Base-by-base conservation (phyloP, 2,888 invertebrate species). In the Orchesellides sinensis region DNA sequence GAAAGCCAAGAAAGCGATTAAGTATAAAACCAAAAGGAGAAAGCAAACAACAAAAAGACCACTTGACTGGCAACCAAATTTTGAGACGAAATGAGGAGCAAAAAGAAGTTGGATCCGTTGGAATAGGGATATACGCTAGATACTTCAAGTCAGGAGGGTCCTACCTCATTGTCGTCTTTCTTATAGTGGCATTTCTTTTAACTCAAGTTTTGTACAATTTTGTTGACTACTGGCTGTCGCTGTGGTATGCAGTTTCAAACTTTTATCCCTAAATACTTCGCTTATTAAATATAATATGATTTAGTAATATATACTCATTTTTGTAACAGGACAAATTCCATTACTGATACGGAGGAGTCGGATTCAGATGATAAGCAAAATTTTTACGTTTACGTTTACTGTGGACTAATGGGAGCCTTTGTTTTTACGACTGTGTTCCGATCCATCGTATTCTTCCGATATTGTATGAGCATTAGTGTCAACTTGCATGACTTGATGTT, bases 401-500 rank as follows among this genome's bases (percentile, higher is more conserved):
- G 59, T 54, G 82, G 69, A 27, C 25, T 84, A 0, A 69, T 83
- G 17, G 73, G 14, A 8, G 69, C 25, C 0, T 73, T 83, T 49
- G 35, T 83, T 2, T 0, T 68, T 1, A n/a, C 56, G 5, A 19
- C 35, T 14, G 17, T 79, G 12, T 56, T 79, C 19, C 52, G 77
- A 0, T 70, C 84, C 8, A 56, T 84, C 0, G 19, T 66, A 0
- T 83, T 80, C 27, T 83, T 75, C 35, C 25, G 56, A 6, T 84
- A 80, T 27, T 79, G 78, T 45, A 84, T 84, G 84, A 35, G 21
- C 35, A 80, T 83, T 21, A 69, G 73, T 12, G 61, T 83, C 14
- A 84, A 83, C 45, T 27, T 84, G 12, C 84, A 84, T 45, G 72
- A 84, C 14, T 8, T 4, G 0, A 83, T 84, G 83, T 83, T 84